Evolutionary conservation across 2,797 vertebrate species (phyloP).

Genomic region (Pyrocephalus nanus): DNA sequence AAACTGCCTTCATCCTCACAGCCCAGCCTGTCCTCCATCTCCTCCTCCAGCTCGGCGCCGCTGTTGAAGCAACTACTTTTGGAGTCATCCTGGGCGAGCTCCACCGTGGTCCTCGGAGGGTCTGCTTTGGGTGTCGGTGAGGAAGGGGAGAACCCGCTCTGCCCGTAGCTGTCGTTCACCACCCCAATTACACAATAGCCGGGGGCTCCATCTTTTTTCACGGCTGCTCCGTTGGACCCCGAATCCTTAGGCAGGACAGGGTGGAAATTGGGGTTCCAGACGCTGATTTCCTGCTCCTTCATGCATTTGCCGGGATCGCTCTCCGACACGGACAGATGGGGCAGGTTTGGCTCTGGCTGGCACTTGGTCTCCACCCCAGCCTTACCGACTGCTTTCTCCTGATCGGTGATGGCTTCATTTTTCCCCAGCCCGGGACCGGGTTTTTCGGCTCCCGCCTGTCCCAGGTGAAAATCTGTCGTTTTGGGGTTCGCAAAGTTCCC

Average conservation of each 20-base stretch:
- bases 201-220: slow-evolving; percentile 72
- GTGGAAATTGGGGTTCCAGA: slow-evolving; percentile 77
- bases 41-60: slow-evolving; percentile 33
- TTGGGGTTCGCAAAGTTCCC: slow-evolving; percentile 51
- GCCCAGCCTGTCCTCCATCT: slow-evolving; percentile 61
- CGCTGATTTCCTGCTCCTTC: slow-evolving; percentile 68
- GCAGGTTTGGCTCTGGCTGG: slow-evolving; percentile 50
- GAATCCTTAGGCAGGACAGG: slow-evolving; percentile 4
- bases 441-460: slow-evolving; percentile 15
- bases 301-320: neutral
- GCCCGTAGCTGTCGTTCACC: slow-evolving; percentile 59
- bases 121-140: neutral
- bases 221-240: slow-evolving; percentile 12
- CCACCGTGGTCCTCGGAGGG: slow-evolving; percentile 70
- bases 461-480: slow-evolving; percentile 33
- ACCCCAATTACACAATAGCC: slow-evolving; percentile 75
- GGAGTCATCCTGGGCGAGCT: slow-evolving; percentile 76
- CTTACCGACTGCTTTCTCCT: slow-evolving; percentile 71
- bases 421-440: neutral
- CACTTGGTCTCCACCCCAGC: slow-evolving; percentile 62
- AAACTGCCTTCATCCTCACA: neutral
- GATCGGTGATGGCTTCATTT: slow-evolving; percentile 67
- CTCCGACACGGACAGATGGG: neutral
- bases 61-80: neutral
- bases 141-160: slow-evolving; percentile 24